Conservation (phyloP, 2,113 vertebrate species). For the Bos javanicus region DNA sequence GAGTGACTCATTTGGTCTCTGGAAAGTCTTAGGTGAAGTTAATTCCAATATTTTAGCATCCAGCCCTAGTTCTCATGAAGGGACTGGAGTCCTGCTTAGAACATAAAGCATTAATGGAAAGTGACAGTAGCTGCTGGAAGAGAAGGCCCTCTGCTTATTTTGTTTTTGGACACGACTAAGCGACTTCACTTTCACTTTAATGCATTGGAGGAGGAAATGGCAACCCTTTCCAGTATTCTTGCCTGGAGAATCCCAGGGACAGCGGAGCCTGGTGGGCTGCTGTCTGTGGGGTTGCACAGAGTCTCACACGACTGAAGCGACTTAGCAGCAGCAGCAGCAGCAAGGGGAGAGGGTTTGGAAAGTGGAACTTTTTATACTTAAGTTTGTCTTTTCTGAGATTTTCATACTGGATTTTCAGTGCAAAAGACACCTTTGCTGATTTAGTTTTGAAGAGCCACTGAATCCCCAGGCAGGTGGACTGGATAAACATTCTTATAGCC, state of each 20-base stretch:
- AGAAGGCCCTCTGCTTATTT: background rate
- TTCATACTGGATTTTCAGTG: background rate
- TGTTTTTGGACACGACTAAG: background rate
- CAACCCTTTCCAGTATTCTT: background rate
- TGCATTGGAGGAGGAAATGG: background rate
- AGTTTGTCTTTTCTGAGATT: background rate
- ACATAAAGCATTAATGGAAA: background rate
- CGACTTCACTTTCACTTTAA: no score
- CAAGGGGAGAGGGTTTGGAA: background rate
- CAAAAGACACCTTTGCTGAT: background rate
- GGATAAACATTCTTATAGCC: background rate
- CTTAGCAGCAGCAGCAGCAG: background rate
- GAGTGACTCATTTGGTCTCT: slow-evolving; percentile 57
- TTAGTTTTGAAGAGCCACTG: background rate
- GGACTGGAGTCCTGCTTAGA: background rate
- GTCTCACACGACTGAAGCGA: background rate
- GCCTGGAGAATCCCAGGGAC: background rate
- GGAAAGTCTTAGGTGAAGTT: slow-evolving; percentile 32
- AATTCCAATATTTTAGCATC: slow-evolving; percentile 26
- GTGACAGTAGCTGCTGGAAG: background rate
- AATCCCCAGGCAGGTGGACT: background rate
- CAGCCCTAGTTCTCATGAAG: background rate
- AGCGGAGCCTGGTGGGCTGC: background rate
- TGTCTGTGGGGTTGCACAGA: background rate
- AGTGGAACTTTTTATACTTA: background rate